Evolutionary conservation across 2,113 vertebrate genomes (phyloP).

Genomic region (Bufo gargarizans): DNA sequence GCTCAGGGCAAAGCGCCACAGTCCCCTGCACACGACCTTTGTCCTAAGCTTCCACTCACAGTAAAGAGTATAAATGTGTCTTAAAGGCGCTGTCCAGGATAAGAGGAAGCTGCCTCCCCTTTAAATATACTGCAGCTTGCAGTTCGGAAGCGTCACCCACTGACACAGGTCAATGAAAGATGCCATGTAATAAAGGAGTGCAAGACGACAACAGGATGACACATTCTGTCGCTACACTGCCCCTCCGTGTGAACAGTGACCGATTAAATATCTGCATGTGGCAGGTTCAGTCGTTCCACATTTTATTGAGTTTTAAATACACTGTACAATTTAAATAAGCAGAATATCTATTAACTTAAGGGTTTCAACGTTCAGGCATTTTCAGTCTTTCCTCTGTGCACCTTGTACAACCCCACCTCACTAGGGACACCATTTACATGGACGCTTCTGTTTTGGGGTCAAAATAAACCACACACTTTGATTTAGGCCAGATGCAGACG

Average conservation of each 20-base stretch:
- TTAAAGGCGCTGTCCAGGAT: too few species aligned
- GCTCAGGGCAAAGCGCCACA: too few species aligned
- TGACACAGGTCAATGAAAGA: too few species aligned
- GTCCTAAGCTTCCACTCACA: too few species aligned
- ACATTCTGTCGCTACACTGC: not conserved
- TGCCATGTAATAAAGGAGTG: not conserved
- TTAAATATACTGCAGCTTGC: too few species aligned
- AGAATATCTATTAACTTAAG: constrained; percentile 29
- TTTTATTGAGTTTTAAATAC: constrained; percentile 55
- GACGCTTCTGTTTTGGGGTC: too few species aligned
- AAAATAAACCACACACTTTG: not conserved
- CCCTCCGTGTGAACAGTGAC: not conserved
- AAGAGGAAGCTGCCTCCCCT: too few species aligned
- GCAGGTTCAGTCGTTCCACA: constrained; percentile 9
- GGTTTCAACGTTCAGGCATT: constrained; percentile 6
- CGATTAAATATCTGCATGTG: not conserved
- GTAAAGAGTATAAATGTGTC: too few species aligned
- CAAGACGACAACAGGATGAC: too few species aligned
- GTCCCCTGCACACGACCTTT: too few species aligned
- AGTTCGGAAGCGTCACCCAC: too few species aligned
- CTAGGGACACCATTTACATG: not conserved
- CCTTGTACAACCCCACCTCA: not conserved
- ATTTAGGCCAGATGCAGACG: too few species aligned
- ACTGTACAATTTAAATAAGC: constrained; percentile 51
- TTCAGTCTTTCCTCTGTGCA: not conserved